Evolutionary conservation across 2,888 invertebrate genomes (phyloP).

Genomic region (Stegana nigrithorax): DNA sequence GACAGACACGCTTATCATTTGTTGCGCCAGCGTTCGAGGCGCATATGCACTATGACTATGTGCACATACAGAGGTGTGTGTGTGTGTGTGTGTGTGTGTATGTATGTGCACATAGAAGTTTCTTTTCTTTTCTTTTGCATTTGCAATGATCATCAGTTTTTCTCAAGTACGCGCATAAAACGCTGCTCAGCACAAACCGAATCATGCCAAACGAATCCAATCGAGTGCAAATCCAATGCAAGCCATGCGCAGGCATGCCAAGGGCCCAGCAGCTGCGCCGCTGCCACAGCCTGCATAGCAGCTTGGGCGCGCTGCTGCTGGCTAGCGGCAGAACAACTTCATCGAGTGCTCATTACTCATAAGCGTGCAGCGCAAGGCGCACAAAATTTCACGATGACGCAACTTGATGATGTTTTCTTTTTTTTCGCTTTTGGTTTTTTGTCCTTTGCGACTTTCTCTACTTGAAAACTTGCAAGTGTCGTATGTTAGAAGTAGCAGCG

Average conservation of each 20-base stretch:
- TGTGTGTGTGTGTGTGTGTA: constrained; percentile 15
- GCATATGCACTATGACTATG: no score
- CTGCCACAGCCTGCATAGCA: neutral
- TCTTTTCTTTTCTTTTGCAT: constrained; percentile 28
- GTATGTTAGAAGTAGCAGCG: no score
- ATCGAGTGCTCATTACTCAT: neutral
- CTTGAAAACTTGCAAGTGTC: no score
- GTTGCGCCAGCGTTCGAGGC: constrained; percentile 21
- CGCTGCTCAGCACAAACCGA: constrained; percentile 33
- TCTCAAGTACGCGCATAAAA: constrained; percentile 84
- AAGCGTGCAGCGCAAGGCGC: no score
- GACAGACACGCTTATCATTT: constrained; percentile 35
- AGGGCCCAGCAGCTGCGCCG: neutral
- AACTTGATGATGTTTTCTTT: no score
- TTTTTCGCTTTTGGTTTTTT: neutral
- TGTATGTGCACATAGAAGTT: constrained; percentile 28
- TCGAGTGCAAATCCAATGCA: no score
- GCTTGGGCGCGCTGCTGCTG: neutral
- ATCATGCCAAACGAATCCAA: neutral
- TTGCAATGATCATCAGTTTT: constrained; percentile 20
- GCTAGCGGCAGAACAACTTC: no score
- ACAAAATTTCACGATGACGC: no score
- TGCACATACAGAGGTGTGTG: neutral
- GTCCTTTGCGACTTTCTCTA: neutral
- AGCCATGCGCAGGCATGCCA: no score